Evolutionary conservation across 1,140 invertebrate species (phyloP).

Genomic region (Bombus fervidus): DNA sequence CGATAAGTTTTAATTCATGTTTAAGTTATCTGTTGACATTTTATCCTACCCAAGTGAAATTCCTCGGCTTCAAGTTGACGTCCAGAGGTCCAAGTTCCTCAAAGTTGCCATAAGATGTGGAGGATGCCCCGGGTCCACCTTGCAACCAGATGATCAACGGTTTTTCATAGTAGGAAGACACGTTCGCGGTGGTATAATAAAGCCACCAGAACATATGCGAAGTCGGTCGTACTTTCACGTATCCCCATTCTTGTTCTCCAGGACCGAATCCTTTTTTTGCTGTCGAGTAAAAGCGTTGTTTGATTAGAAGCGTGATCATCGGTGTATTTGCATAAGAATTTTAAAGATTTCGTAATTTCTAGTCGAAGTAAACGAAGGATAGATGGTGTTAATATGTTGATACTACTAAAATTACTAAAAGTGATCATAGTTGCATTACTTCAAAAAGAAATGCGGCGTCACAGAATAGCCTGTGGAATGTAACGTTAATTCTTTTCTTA

Average conservation of each 20-base stretch:
- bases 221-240: constrained; percentile 85
- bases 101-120: constrained; percentile 91
- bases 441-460: background rate
- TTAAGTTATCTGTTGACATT: background rate
- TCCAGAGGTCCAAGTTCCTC: constrained; percentile 89
- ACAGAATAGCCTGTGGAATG: background rate
- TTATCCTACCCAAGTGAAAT: constrained; percentile 88
- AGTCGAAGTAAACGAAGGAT: background rate
- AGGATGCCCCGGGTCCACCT: constrained; percentile 89
- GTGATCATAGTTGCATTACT: background rate
- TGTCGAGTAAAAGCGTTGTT: constrained; percentile 5
- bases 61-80: constrained; percentile 85
- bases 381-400: background rate
- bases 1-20: background rate
- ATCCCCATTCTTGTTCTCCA: constrained; percentile 87
- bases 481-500: background rate
- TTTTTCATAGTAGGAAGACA: constrained; percentile 83
- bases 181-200: constrained; percentile 86
- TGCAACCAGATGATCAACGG: constrained; percentile 92
- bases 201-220: constrained; percentile 94
- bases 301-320: background rate
- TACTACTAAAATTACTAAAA: background rate
- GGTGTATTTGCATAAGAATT: background rate
- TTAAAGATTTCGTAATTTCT: background rate
- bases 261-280: constrained; percentile 81